Conservation (phyloP, 2,113 vertebrate genomes). For the Epinephelus cyanopodus region DNA sequence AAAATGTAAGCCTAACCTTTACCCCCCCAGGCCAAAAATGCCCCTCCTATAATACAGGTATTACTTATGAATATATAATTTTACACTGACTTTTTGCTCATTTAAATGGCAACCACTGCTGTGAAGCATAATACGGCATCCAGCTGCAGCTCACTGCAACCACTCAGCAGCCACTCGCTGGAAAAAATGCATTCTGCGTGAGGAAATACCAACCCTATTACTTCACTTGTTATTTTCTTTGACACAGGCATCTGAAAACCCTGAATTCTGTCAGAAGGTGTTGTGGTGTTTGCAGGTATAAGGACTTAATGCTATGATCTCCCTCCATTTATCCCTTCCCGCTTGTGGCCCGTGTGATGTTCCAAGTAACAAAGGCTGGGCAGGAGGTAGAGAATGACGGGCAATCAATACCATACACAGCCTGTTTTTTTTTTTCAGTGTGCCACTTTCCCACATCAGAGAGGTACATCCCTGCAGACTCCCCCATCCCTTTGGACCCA, state of each 20-base stretch:
- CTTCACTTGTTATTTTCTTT: slow-evolving; percentile 19
- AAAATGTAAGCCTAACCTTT: background rate
- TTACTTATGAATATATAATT: background rate
- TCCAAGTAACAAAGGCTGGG: slow-evolving; percentile 32
- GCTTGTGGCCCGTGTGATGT: slow-evolving; percentile 39
- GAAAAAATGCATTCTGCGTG: background rate
- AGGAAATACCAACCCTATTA: background rate
- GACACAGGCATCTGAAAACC: background rate
- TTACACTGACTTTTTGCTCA: background rate
- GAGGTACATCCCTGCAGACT: slow-evolving; percentile 38
- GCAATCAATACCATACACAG: slow-evolving; percentile 61
- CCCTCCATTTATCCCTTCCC: slow-evolving; percentile 36
- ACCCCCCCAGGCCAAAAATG: too few species aligned
- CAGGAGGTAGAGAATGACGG: slow-evolving; percentile 49
- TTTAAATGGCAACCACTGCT: background rate
- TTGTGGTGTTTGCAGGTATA: slow-evolving; percentile 11
- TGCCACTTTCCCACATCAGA: slow-evolving; percentile 67
- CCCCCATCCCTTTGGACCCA: slow-evolving; percentile 10
- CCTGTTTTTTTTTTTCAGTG: slow-evolving; percentile 54
- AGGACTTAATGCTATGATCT: slow-evolving; percentile 40
- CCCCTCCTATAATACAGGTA: background rate
- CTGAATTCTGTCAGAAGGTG: slow-evolving; percentile 7
- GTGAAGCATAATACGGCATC: too few species aligned
- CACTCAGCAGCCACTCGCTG: background rate
- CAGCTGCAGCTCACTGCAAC: background rate